These are phyloP conservation scores for Achlya flavicornis DNA, from an alignment of 2,888 invertebrate genomes.

Conservation along the genomic window DNA sequence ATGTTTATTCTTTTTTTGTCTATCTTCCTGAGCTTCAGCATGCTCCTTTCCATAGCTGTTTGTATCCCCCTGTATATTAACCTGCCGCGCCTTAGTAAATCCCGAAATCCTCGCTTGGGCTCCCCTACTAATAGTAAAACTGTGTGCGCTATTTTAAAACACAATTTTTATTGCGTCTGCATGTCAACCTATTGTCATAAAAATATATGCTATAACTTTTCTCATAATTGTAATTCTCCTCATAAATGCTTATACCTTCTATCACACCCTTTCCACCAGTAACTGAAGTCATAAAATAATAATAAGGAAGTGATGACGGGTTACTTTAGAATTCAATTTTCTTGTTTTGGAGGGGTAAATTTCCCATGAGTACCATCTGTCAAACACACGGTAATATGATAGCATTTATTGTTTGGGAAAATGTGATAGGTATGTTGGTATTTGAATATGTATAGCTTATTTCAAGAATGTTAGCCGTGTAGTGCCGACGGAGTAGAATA, in stretches of 20 bases:
- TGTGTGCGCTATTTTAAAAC: too few species aligned
- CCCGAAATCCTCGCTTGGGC: too few species aligned
- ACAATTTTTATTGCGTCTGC: too few species aligned
- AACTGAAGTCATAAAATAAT: constrained; percentile 34
- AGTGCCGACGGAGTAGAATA: too few species aligned
- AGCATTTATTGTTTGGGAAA: constrained; percentile 10
- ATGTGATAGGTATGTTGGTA: not conserved
- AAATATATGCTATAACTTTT: not conserved
- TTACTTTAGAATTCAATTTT: constrained; percentile 49
- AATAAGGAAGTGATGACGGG: constrained; percentile 39
- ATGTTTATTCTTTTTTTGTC: too few species aligned
- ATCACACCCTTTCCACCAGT: constrained; percentile 7
- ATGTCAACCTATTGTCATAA: too few species aligned
- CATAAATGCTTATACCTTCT: not conserved
- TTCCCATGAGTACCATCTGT: constrained; percentile 40
- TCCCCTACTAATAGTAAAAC: too few species aligned
- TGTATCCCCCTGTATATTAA: too few species aligned
- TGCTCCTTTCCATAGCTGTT: too few species aligned
- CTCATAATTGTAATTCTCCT: not conserved
- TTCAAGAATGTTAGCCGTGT: not conserved
- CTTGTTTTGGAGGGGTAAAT: constrained; percentile 40
- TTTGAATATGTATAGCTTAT: not conserved
- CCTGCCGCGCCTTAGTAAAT: too few species aligned
- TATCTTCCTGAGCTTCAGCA: too few species aligned
- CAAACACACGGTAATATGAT: constrained; percentile 44